A percentile compares a stretch with the other conserved stretches of the same genome.
These are phyloP conservation scores for Sebastes goodei DNA, from an alignment of 2,797 vertebrate genomes.

Conservation along the genomic window DNA sequence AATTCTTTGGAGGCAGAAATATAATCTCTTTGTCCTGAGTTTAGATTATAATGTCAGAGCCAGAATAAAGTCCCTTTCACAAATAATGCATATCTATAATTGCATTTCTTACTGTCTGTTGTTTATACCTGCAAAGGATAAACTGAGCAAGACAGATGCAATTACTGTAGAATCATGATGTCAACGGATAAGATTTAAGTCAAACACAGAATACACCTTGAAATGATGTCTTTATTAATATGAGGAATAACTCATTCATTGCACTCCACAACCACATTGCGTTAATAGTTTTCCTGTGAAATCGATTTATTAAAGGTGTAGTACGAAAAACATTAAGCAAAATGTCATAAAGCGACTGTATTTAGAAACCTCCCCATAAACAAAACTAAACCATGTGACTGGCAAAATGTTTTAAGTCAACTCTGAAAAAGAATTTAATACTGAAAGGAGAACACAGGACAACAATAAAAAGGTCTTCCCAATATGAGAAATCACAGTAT, in stretches of 20 bases:
- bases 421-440: constrained; percentile 83
- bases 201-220: constrained; percentile 49
- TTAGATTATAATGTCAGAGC: not conserved
- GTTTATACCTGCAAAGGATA: not conserved
- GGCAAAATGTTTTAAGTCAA: constrained; percentile 76
- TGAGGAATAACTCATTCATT: constrained; percentile 72
- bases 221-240: constrained; percentile 75
- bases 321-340: constrained; percentile 79
- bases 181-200: not conserved
- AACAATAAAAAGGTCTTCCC: constrained; percentile 84
- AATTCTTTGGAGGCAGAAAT: not conserved
- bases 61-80: not conserved
- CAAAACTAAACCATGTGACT: constrained; percentile 72
- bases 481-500: constrained; percentile 88
- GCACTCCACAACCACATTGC: constrained; percentile 78
- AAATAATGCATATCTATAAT: not conserved
- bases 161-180: not conserved
- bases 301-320: constrained; percentile 77
- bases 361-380: constrained; percentile 72
- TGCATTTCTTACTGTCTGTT: not conserved
- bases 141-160: not conserved
- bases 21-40: not conserved
- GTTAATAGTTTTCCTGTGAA: constrained; percentile 73
- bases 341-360: constrained; percentile 71
- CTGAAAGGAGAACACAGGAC: constrained; percentile 83